These are phyloP conservation scores for Bombus huntii DNA, from an alignment of 1,140 invertebrate species.

Conservation along the genomic window DNA sequence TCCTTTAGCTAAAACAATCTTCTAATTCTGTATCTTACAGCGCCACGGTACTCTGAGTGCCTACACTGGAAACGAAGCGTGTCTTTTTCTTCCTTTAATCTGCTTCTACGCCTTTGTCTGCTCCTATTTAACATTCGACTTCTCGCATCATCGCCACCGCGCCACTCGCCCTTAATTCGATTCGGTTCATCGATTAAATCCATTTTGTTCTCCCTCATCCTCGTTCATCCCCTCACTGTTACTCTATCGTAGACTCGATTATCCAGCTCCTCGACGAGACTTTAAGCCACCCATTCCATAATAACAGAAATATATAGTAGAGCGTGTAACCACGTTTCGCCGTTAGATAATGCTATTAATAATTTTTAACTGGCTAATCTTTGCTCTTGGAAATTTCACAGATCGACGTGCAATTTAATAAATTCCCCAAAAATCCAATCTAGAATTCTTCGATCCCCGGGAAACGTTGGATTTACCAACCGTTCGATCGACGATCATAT, in stretches of 20 bases:
- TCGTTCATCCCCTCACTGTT: conserved; percentile 24
- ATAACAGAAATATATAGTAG: conserved; percentile 5
- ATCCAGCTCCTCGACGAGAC: conserved; percentile 19
- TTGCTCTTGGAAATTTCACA: conserved; percentile 55
- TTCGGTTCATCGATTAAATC: conserved; percentile 33
- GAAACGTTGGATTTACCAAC: conserved; percentile 47
- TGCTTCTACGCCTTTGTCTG: conserved; percentile 53
- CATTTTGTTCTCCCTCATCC: conserved; percentile 34
- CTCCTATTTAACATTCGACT: conserved; percentile 51
- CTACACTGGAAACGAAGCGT: conserved; percentile 41
- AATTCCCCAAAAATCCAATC: not conserved
- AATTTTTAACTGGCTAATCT: conserved; percentile 38
- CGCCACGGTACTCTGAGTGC: conserved; percentile 43
- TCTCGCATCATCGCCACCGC: conserved; percentile 42
- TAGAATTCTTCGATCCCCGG: conserved; percentile 15
- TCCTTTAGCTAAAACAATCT: conserved; percentile 46
- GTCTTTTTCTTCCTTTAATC: conserved; percentile 42
- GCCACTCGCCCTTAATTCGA: conserved; percentile 32
- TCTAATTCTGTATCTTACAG: conserved; percentile 54
- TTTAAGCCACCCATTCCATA: not conserved
- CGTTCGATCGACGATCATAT: not conserved
- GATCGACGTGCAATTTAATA: conserved; percentile 29
- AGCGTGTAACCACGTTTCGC: not conserved
- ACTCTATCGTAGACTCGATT: conserved; percentile 21
- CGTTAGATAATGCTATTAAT: conserved; percentile 1